Conservation (phyloP, 2,797 vertebrate species). For the Cyprinella venusta region DNA sequence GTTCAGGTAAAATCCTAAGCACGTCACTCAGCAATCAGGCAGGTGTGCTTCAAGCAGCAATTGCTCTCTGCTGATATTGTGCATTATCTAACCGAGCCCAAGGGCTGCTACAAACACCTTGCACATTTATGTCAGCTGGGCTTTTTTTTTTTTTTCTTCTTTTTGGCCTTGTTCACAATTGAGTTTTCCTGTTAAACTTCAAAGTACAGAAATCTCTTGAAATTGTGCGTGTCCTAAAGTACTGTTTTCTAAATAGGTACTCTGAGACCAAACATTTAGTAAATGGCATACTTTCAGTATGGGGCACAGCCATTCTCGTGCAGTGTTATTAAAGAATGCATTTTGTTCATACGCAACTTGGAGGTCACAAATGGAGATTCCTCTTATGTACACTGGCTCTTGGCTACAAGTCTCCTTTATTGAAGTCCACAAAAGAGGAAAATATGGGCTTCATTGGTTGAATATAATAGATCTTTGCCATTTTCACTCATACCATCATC, state of each 20-base stretch:
- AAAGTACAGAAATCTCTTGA: neutral
- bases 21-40: slow-evolving; percentile 40
- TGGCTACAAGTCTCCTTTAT: slow-evolving; percentile 26
- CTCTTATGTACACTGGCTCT: neutral
- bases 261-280: slow-evolving; percentile 4
- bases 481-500: slow-evolving; percentile 73
- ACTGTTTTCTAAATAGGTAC: neutral
- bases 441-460: slow-evolving; percentile 54
- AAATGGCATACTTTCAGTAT: neutral
- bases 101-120: slow-evolving; percentile 21
- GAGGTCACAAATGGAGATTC: slow-evolving; percentile 8
- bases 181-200: slow-evolving; percentile 1
- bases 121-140: slow-evolving; percentile 5
- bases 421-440: slow-evolving; percentile 5
- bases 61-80: slow-evolving; percentile 44
- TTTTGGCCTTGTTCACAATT: slow-evolving; percentile 1
- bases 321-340: slow-evolving; percentile 4
- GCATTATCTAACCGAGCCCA: slow-evolving; percentile 36
- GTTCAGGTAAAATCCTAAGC: slow-evolving; percentile 41
- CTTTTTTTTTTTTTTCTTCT: neutral
- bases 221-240: slow-evolving; percentile 14
- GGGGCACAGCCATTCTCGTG: neutral
- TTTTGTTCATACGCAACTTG: neutral
- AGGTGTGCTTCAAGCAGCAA: slow-evolving; percentile 35
- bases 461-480: slow-evolving; percentile 68